Percentiles rank a stretch among this genome's conserved stretches.
Conservation (phyloP, 2,888 invertebrate genomes). For the Hirtodrosophila cameraria region DNA sequence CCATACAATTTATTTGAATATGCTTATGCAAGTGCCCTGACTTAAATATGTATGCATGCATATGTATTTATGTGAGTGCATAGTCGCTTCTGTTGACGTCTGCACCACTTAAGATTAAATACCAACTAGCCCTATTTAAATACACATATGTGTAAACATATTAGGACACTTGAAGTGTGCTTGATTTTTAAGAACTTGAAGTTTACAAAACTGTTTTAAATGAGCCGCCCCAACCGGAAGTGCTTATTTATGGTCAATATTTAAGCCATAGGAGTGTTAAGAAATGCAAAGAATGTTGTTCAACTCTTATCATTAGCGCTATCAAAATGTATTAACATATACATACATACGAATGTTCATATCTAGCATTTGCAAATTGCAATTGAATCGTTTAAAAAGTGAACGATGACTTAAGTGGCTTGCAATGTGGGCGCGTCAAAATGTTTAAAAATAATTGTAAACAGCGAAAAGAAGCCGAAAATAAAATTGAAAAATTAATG, state of each 20-base stretch:
- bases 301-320: conserved; percentile 18
- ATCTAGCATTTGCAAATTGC: conserved; percentile 4
- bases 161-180: background rate
- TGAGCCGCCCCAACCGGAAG: conserved; percentile 20
- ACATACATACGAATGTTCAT: background rate
- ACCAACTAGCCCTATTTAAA: background rate
- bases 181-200: conserved; percentile 4
- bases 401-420: conserved; percentile 35
- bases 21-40: background rate
- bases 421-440: conserved; percentile 41
- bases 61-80: background rate
- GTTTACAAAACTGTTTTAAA: conserved; percentile 13
- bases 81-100: background rate
- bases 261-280: background rate
- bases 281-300: background rate
- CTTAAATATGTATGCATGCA: conserved; percentile 10
- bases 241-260: conserved; percentile 17
- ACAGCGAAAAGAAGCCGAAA: conserved; percentile 41
- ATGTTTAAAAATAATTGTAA: conserved; percentile 50
- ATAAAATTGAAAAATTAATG: conserved; percentile 45
- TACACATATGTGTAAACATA: background rate
- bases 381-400: conserved; percentile 14
- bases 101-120: conserved; percentile 29
- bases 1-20: too few species aligned
- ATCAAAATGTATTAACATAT: background rate